Conservation (phyloP, 2,113 vertebrate genomes). For the Aleadryas rufinucha region DNA sequence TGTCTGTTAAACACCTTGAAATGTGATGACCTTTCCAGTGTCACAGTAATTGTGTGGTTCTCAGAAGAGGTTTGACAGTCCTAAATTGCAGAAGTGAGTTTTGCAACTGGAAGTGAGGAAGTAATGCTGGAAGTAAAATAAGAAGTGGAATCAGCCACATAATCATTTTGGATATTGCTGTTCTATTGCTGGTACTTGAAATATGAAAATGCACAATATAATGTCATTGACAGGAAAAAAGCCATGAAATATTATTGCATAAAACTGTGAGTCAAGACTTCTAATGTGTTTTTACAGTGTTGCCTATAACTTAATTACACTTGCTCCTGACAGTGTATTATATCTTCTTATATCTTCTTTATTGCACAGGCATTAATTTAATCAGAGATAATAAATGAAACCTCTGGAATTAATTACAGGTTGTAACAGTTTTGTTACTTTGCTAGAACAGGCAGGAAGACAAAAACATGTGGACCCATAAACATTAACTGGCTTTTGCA, state of each 20-base stretch:
- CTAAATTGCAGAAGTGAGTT: constrained; percentile 31
- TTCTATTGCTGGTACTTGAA: neutral
- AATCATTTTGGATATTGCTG: neutral
- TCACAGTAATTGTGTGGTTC: neutral
- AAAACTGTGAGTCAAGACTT: neutral
- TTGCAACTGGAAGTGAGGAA: constrained; percentile 1
- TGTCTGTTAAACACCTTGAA: neutral
- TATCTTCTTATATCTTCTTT: neutral
- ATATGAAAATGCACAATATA: neutral
- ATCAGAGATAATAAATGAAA: constrained; percentile 10
- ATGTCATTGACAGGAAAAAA: neutral
- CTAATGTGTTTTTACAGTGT: neutral
- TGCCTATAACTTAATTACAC: neutral
- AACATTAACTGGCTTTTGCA: constrained; percentile 1
- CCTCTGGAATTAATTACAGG: constrained; percentile 36
- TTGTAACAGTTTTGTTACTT: neutral
- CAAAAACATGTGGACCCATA: neutral
- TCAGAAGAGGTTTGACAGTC: neutral
- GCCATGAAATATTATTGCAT: neutral
- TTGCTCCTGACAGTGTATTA: neutral
- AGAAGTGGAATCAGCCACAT: constrained; percentile 11
- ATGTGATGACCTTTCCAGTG: neutral
- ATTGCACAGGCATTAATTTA: neutral
- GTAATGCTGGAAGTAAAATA: neutral
- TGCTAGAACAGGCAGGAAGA: neutral